phyloP scores from a whole-genome alignment of 2,888 invertebrate genomes.

The Eulithis testata region DNA sequence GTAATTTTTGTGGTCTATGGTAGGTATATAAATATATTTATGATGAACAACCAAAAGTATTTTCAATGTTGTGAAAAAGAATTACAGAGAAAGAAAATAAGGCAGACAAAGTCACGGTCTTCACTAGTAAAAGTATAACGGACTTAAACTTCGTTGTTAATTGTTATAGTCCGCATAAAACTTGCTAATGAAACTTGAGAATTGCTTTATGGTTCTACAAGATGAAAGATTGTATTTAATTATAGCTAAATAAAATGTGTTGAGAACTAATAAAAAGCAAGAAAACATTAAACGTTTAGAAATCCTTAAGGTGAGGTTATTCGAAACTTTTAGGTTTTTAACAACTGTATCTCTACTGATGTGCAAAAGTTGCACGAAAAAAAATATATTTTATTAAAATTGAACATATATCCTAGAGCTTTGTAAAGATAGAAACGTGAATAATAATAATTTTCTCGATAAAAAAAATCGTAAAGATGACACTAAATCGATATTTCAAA shows the following conservation, averaged over 20 bases:
- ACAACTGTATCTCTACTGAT: no score
- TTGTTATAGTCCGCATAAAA: conserved; percentile 34
- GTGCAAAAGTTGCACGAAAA: no score
- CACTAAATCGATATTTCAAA: no score
- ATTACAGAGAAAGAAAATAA: background rate
- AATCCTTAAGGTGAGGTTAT: background rate
- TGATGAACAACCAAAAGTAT: no score
- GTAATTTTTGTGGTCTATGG: no score
- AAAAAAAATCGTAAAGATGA: no score
- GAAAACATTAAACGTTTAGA: background rate
- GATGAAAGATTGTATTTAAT: conserved; percentile 26
- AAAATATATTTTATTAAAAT: no score
- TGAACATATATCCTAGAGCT: no score
- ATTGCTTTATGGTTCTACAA: conserved; percentile 28
- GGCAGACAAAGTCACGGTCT: background rate
- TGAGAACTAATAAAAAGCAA: conserved; percentile 8
- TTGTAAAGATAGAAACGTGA: no score
- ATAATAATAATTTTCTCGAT: no score
- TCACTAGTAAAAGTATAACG: conserved; percentile 14
- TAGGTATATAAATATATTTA: no score
- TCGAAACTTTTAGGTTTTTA: no score
- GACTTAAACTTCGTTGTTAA: conserved; percentile 6
- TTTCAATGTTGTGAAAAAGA: background rate
- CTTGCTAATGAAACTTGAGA: conserved; percentile 39
- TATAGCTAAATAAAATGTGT: conserved; percentile 15